These are phyloP conservation scores for Sebastes fasciatus DNA, from an alignment of 2,113 vertebrate species.

Conservation along the genomic window DNA sequence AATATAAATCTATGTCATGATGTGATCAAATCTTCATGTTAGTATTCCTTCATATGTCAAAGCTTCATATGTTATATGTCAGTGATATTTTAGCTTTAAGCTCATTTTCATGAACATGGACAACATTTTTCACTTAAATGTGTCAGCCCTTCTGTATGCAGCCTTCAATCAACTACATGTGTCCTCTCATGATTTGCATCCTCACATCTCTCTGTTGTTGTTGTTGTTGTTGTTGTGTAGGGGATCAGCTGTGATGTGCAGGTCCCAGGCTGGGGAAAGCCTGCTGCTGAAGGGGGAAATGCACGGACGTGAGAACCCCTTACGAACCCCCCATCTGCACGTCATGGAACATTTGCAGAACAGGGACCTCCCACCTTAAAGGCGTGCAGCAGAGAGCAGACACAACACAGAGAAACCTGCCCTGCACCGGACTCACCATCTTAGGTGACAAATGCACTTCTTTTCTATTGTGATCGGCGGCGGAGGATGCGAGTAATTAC, in stretches of 20 bases:
- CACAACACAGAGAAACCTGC: conserved; percentile 71
- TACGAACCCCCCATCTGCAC: conserved; percentile 74
- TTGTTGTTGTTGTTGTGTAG: conserved; percentile 39
- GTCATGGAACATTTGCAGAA: conserved; percentile 84
- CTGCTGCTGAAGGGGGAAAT: conserved; percentile 47
- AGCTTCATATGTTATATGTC: background rate
- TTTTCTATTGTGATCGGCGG: background rate
- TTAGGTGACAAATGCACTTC: conserved; percentile 51
- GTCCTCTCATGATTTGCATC: conserved; percentile 26
- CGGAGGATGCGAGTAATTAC: background rate
- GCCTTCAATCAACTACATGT: background rate
- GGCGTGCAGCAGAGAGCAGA: conserved; percentile 75
- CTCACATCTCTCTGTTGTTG: conserved; percentile 22
- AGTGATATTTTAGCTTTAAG: background rate
- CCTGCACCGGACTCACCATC: conserved; percentile 55
- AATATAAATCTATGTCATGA: background rate
- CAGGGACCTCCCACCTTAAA: conserved; percentile 77
- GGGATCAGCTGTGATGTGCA: conserved; percentile 60
- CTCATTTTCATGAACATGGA: background rate
- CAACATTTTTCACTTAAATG: background rate
- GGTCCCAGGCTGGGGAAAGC: conserved; percentile 64
- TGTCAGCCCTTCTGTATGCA: background rate
- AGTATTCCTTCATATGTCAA: background rate
- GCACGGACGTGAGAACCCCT: conserved; percentile 78
- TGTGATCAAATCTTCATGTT: background rate